A percentile compares a stretch with the other conserved stretches of the same genome.
phyloP scores from a whole-genome alignment of 1,140 invertebrate genomes.

The Tetramorium alpestre region DNA sequence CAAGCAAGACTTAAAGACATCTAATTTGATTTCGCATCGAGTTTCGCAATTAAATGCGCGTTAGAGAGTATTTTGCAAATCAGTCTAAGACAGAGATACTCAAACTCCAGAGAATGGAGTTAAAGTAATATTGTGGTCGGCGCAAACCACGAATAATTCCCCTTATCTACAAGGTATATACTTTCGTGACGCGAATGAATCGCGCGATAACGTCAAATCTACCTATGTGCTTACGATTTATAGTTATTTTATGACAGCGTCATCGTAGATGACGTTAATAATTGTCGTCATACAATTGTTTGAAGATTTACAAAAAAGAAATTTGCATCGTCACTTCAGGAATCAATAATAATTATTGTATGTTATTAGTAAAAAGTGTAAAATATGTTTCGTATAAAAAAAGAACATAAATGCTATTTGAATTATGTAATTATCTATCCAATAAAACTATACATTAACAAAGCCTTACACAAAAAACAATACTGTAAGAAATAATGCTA shows the following conservation, averaged over 20 bases:
- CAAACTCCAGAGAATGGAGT: not conserved
- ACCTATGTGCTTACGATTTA: conserved; percentile 24
- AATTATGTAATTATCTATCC: not conserved
- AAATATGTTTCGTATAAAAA: not conserved
- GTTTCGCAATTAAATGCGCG: not conserved
- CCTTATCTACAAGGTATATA: conserved; percentile 53
- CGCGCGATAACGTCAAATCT: conserved; percentile 36
- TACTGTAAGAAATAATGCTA: not conserved
- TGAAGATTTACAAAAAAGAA: not conserved
- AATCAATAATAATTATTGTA: not conserved
- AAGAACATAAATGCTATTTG: not conserved
- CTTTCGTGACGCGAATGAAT: conserved; percentile 39
- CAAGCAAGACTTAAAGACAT: not conserved
- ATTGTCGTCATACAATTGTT: not conserved
- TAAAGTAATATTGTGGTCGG: conserved; percentile 46
- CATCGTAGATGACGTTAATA: conserved; percentile 13
- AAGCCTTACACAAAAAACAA: not conserved
- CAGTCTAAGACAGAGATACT: not conserved
- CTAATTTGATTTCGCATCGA: not conserved
- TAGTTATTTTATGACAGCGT: conserved; percentile 8
- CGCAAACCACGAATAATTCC: conserved; percentile 56
- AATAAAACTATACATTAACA: not conserved
- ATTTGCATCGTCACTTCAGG: not conserved
- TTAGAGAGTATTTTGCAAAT: conserved; percentile 13
- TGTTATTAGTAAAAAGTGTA: not conserved